These are phyloP conservation scores for Ceratitis capitata DNA, from an alignment of 1,140 invertebrate genomes.

Conservation along the genomic window DNA sequence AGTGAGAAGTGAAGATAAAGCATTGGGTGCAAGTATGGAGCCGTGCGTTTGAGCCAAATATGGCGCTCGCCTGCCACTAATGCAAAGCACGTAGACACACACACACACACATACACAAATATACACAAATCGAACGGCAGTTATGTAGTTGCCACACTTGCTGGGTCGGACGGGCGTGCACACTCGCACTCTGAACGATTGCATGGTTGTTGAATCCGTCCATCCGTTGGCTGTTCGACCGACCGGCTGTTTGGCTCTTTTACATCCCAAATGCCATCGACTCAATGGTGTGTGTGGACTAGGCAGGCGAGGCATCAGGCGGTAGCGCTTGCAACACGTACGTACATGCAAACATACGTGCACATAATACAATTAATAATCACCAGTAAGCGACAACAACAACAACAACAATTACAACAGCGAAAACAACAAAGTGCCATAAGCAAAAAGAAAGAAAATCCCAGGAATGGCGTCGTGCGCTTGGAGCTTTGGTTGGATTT, in stretches of 20 bases:
- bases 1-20: not conserved
- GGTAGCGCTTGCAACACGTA: slow-evolving; percentile 16
- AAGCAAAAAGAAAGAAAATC: too few relatives aligned
- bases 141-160: not conserved
- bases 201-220: not conserved
- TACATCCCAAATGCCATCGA: not conserved
- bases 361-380: slow-evolving; percentile 22
- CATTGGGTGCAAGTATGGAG: not conserved
- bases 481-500: slow-evolving; percentile 23
- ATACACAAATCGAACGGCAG: too few relatives aligned
- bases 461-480: slow-evolving; percentile 22
- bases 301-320: not conserved
- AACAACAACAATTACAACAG: not conserved
- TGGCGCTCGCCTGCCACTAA: slow-evolving; percentile 8
- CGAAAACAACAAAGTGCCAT: not conserved
- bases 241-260: not conserved
- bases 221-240: not conserved
- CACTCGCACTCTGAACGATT: not conserved
- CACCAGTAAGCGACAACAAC: not conserved
- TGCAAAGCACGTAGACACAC: not conserved
- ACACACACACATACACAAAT: not conserved
- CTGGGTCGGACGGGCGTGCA: not conserved
- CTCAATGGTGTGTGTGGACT: slow-evolving; percentile 8
- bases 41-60: not conserved
- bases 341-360: not conserved